Percentiles rank a stretch among this genome's conserved stretches.
Conservation (phyloP, 2,113 vertebrate species). For the Sander vitreus region DNA sequence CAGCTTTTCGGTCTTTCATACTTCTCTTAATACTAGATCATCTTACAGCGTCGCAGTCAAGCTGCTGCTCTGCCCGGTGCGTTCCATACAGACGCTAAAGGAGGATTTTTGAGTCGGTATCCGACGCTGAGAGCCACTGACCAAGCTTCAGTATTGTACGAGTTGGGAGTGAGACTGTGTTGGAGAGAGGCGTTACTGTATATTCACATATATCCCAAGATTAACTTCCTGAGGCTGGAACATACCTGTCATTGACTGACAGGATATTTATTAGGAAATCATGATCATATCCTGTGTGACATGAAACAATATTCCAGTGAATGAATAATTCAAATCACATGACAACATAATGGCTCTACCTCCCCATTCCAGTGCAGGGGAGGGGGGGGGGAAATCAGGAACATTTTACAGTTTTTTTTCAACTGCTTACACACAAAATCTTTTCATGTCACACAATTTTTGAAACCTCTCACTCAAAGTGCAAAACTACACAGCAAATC, state of each 20-base stretch:
- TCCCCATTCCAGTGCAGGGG: background rate
- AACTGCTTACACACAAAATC: no score
- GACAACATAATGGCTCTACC: background rate
- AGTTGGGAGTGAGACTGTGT: no score
- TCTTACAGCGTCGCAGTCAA: no score
- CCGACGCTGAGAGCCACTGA: slow-evolving; percentile 16
- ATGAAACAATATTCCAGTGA: background rate
- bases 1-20: no score
- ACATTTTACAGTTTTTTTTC: background rate
- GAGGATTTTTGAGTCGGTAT: no score
- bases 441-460: no score
- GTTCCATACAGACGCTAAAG: no score
- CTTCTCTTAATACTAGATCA: no score
- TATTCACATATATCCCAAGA: background rate
- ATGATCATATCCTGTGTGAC: background rate
- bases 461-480: no score
- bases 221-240: background rate
- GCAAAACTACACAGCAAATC: no score
- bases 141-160: no score
- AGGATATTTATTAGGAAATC: background rate
- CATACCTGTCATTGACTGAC: background rate
- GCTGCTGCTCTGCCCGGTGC: no score
- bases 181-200: slow-evolving; percentile 3
- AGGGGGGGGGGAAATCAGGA: background rate
- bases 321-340: slow-evolving; percentile 4